phyloP scores from a whole-genome alignment of 1,140 invertebrate genomes.

The Idris sp. region DNA sequence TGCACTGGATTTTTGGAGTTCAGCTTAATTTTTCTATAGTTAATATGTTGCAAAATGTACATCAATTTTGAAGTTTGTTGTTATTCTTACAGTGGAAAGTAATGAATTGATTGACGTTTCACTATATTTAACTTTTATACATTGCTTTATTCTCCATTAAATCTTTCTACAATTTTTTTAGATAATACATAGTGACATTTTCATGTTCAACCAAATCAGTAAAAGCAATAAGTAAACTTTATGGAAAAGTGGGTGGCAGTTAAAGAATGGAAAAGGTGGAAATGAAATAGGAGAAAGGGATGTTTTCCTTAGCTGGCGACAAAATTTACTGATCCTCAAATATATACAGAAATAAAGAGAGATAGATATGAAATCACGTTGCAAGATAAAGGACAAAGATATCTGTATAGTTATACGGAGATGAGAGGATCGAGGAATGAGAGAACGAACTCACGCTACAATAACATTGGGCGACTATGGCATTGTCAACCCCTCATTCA shows the following conservation, averaged over 20 bases:
- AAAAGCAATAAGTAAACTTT: slow-evolving; percentile 68
- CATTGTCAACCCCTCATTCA: slow-evolving; percentile 74
- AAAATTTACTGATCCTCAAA: slow-evolving; percentile 66
- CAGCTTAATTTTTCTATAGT: too few species aligned
- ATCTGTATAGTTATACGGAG: slow-evolving; percentile 29
- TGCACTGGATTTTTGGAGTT: too few species aligned
- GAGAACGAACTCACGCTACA: slow-evolving; percentile 75
- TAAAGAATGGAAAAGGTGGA: slow-evolving; percentile 38
- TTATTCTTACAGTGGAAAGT: too few species aligned
- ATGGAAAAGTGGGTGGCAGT: slow-evolving; percentile 60
- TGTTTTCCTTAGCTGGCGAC: slow-evolving; percentile 71
- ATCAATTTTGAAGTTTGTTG: too few species aligned
- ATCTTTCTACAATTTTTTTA: too few species aligned
- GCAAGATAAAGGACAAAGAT: slow-evolving; percentile 38
- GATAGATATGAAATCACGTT: slow-evolving; percentile 15
- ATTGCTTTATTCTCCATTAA: too few species aligned
- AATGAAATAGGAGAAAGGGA: slow-evolving; percentile 61
- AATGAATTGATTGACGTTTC: too few species aligned
- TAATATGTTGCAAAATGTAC: too few species aligned
- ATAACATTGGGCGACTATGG: slow-evolving; percentile 76
- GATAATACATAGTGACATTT: too few species aligned
- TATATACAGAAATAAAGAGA: slow-evolving; percentile 53
- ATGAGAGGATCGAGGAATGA: slow-evolving; percentile 45
- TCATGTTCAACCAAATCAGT: too few species aligned
- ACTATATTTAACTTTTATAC: too few species aligned